Base-by-base conservation (phyloP, 2,113 vertebrate species). In the Centropristis striata region DNA sequence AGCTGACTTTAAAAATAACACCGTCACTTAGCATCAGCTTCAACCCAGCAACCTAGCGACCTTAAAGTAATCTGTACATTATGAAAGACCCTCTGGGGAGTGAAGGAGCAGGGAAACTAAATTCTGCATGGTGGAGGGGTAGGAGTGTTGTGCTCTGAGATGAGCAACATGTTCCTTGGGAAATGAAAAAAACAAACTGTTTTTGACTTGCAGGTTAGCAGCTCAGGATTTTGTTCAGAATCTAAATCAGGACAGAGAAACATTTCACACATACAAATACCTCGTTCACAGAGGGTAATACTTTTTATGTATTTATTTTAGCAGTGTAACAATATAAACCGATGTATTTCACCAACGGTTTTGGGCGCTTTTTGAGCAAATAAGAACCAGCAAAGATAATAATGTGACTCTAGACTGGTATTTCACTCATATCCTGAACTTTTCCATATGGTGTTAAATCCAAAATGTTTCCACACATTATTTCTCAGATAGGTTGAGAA, bases 61-160 rank as follows among this genome's bases (percentile, higher is more conserved):
- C 83, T 92, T 80, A 76, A 89, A 91, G 76, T 88, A 85, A 91
- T 92, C 64, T 78, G 77, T 80, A 87, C 86, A 86, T 90, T 85
- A 88, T 86, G 78, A 86, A 87, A 84, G 72, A 82, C 50, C 72
- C 67, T 78, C 66, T 75, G 64, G 70, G 81, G 78, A 71, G 57
- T 14, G 65, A 82, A 27, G 64, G 28, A 75, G 61, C 71, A 80
- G 47, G 68, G 59, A 50, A 85, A 78, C 80, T 84, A 71, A 83
- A 85, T 89, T 81, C 71, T 85, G 67, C 80, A 88, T 85, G 60
- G 53, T 68, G 67, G 10, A 28, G 46, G 64, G 54, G 67, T n/a
- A 53, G 42, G 21, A 78, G 65, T 71, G 51, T 28, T 71, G 39
- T 20, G 67, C 65, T 75, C 60, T 64, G 37, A 74, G 39, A 74